Evolutionary conservation across 1,140 invertebrate genomes (phyloP), one percentile per base, ranked within the genome.

Genomic region (Drosophila biarmipes): DNA sequence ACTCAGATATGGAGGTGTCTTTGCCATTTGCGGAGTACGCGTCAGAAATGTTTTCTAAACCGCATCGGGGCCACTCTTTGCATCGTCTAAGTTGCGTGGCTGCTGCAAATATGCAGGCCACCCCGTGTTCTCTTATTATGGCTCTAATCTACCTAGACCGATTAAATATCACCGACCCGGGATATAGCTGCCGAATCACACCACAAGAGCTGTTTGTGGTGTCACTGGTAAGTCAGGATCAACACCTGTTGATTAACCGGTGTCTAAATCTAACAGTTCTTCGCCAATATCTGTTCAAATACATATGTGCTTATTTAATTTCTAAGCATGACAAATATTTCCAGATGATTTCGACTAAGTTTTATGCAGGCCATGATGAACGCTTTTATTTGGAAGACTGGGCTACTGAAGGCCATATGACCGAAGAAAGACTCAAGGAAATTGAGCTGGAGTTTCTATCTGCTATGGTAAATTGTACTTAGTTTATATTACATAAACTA

Each of bases 311-410:
- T n/a, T n/a, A n/a, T n/a, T n/a, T n/a, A 10, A 40, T 40, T 40
- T 24, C 24, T 31, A 31, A 38, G 8, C 15, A 38, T 8, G 8
- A 8, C 6, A 38, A 19, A 42, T 42, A 8, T 19, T 71, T 93
- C 17, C 89, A 99, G 98, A 96, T 99, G 96, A 96, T 99, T 80
- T 98, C 98, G 27, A 98, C 97, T 80, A 99, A 99, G 94, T 98
- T 97, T 92, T 93, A 98, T 77, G 95, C 97, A 91, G 98, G 98
- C 91, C 96, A 97, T 92, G 98, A 97, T 52, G 96, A 97, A 74
- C 95, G 97, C 92, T 96, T 98, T 53, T 96, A 96, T 85, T 96
- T 97, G 86, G 94, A 94, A 57, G 96, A 98, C 93, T 99, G 98
- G 98, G 97, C 97, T 37, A 93, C 94, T 38, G 96, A 96, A 21